Base-by-base conservation (phyloP, 1,140 invertebrate genomes). In the Cydia strobilella region DNA sequence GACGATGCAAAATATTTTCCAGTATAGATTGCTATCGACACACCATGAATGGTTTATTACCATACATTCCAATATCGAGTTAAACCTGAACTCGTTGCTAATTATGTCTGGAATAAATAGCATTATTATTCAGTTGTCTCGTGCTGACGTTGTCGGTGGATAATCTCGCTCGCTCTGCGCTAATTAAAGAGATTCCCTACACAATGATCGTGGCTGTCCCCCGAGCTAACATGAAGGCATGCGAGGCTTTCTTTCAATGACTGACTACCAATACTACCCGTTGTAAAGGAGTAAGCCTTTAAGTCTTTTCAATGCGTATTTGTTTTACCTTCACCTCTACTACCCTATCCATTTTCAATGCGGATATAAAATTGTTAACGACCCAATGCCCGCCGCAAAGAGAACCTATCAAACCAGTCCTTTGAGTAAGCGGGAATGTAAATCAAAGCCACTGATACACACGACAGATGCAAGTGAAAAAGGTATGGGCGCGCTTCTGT, bases 121-220 rank as follows among this genome's bases (percentile, higher is more conserved):
- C 75, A 74, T 85, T 86, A 88, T 89, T 90, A 91, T 90, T 86
- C 87, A 89, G 83, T 82, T 85, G 86, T 88, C 88, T 77, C 59
- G 69, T 75, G 27, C 69, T 84, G 87, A 88, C 84, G 77, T 77
- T 79, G 82, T 81, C 82, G 71, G 81, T 81, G 83, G 86, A 86
- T 90, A 88, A 87, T 86, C 84, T 86, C 78, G 82, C 74, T 83
- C 79, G 85, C 81, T 84, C 88, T 86, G 88, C 86, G 85, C 89
- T 90, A 92, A 92, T 92, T 92, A 90, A 91, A 87, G 77, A 86
- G 80, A 84, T 83, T 84, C 80, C 69, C 77, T 83, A 83, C 79
- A 90, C 89, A 90, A 90, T 90, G 89, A 86, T 84, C 82, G 76
- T 79, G 86, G 82, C 86, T 87, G 88, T 90, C 87, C 75, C 25